Percentiles rank a stretch among this genome's conserved stretches.
Conservation (phyloP, 2,797 vertebrate species). For the Sebastes vulpes region DNA sequence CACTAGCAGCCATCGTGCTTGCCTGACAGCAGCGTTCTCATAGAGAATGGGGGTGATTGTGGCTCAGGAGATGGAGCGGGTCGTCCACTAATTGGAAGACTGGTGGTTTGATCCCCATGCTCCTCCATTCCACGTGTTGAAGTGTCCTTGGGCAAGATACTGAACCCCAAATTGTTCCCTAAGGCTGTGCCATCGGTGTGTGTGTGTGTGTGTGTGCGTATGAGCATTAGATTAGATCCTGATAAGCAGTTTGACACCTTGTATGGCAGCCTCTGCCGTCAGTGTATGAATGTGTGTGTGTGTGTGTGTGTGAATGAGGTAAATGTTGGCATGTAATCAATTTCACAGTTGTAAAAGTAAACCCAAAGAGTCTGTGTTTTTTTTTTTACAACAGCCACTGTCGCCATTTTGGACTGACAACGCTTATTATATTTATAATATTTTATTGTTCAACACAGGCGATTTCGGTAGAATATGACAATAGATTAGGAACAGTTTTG, state of each 20-base stretch:
- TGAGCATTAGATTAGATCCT: neutral
- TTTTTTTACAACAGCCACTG: neutral
- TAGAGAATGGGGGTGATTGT: neutral
- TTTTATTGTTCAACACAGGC: too few species aligned
- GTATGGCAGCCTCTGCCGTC: neutral
- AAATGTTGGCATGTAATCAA: neutral
- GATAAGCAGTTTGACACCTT: neutral
- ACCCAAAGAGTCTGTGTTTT: too few species aligned
- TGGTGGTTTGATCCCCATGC: neutral
- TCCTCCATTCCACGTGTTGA: neutral
- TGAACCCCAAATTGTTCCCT: neutral
- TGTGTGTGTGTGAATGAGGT: neutral
- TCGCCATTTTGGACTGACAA: neutral
- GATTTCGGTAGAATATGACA: too few species aligned
- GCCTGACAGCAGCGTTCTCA: neutral
- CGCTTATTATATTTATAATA: too few species aligned
- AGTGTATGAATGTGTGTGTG: neutral
- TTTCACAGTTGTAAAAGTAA: too few species aligned
- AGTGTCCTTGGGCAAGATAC: neutral
- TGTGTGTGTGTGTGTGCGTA: neutral
- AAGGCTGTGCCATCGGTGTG: neutral
- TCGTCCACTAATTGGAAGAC: neutral
- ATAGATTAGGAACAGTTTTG: too few species aligned
- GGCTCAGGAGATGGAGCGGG: neutral
- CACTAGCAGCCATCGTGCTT: neutral